Evolutionary conservation across 1,140 invertebrate genomes (phyloP), one percentile per base, ranked within the genome.

Genomic region (Thaumetopoea pityocampa): DNA sequence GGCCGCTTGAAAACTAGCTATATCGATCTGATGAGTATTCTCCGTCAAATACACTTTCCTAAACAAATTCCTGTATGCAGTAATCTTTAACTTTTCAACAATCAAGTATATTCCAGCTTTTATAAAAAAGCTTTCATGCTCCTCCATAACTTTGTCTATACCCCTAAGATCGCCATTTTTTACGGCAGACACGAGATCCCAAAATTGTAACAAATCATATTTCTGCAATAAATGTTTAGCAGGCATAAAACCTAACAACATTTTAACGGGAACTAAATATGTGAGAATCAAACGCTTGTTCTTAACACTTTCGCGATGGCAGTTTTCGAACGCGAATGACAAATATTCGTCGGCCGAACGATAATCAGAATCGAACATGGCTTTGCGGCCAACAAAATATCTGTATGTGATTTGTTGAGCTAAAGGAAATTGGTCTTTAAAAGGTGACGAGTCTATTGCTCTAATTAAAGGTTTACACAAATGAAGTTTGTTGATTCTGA

Each of bases 341-440:
- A 99, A 85, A 72, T 93, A 94, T 71, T 97, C 92, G 73, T 99
- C 95, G 42, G 98, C 98, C 30, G 89, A 88, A 81, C 93, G 93
- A 69, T 97, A 98, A 72, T 99, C 95, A 50, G 95, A 97, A 81
- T 99, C 97, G 83, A 99, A 99, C 94, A 99, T 98, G 1, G 96
- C 94, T 81, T 99, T 98, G 3, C 97, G 88, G 1, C 98, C 98
- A 8, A 98, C 95, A 87, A 97, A 99, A 85, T 98, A 99, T 65
- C 93, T 95, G 73, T 98, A 99, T 0, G 98, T 99, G 23, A 97
- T 92, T 74, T 97, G 94, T 85, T 94, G 93, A 12, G 92, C 91
- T 40, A 94, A 72, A 18, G 92, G 91, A 80, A 98, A 99, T 38
- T 91, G 90, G 28, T 98, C 94, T 78, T 96, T 97, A 27, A 95